These are phyloP conservation scores for Theretra japonica DNA, from an alignment of 2,888 invertebrate genomes.

Conservation along the genomic window DNA sequence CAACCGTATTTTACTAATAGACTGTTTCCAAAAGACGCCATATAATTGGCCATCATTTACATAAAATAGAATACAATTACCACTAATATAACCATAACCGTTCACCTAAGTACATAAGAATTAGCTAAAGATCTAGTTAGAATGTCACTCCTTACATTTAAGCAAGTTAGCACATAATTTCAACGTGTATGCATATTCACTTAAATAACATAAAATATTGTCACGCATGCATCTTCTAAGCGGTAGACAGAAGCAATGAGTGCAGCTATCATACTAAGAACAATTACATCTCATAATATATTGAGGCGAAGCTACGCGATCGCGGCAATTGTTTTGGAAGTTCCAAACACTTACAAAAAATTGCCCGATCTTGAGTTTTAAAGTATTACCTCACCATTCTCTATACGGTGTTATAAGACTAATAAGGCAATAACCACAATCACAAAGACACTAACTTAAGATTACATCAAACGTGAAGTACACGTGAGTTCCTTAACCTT, in stretches of 20 bases:
- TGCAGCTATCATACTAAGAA: too few relatives aligned
- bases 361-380: neutral
- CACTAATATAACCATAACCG: slow-evolving; percentile 38
- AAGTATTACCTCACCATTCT: neutral
- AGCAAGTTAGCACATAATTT: slow-evolving; percentile 2
- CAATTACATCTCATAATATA: neutral
- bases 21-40: slow-evolving; percentile 36
- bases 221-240: neutral
- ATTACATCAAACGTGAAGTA: neutral
- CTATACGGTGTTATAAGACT: neutral
- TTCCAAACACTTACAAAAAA: neutral
- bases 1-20: slow-evolving; percentile 37
- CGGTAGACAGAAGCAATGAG: neutral
- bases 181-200: slow-evolving; percentile 7
- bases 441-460: slow-evolving; percentile 8
- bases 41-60: slow-evolving; percentile 41
- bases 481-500: slow-evolving; percentile 13
- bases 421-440: neutral
- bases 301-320: neutral
- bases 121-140: slow-evolving; percentile 16
- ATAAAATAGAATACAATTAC: neutral
- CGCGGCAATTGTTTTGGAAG: neutral
- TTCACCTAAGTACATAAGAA: slow-evolving; percentile 46
- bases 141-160: slow-evolving; percentile 19
- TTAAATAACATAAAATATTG: neutral